Evolutionary conservation across 2,797 vertebrate genomes (phyloP).

Genomic region (Anguilla pacifica): DNA sequence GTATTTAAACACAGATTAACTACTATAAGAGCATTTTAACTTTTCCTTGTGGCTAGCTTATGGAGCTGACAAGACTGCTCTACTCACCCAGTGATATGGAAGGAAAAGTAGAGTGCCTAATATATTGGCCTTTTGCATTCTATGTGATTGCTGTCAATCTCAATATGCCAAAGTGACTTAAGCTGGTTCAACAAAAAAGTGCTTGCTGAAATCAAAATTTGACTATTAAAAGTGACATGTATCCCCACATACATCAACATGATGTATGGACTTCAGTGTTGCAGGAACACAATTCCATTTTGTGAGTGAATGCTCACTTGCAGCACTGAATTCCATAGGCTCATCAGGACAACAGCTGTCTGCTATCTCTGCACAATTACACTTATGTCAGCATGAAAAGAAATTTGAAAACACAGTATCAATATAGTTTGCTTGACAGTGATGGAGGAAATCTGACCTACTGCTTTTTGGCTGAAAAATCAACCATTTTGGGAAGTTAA

Average conservation of each 20-base stretch:
- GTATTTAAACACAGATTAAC: neutral
- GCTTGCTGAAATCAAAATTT: neutral
- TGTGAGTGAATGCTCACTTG: constrained; percentile 28
- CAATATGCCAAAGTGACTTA: neutral
- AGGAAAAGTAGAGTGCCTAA: too few relatives aligned
- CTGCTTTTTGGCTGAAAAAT: too few relatives aligned
- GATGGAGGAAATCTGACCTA: neutral
- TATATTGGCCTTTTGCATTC: neutral
- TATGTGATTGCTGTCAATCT: neutral
- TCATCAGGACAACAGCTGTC: constrained; percentile 33
- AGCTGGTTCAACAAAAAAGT: neutral
- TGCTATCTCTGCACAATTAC: neutral
- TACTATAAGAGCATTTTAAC: neutral
- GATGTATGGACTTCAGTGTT: too few relatives aligned
- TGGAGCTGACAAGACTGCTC: too few relatives aligned
- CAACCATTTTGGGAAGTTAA: neutral
- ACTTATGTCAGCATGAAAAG: neutral
- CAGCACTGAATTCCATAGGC: constrained; percentile 27
- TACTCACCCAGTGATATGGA: too few relatives aligned
- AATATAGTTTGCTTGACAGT: too few relatives aligned
- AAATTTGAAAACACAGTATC: too few relatives aligned
- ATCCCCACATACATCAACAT: neutral
- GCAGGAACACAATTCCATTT: too few relatives aligned
- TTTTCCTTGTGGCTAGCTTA: neutral
- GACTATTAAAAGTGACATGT: neutral